phyloP scores from a whole-genome alignment of 2,113 vertebrate species.

The Zeus faber region DNA sequence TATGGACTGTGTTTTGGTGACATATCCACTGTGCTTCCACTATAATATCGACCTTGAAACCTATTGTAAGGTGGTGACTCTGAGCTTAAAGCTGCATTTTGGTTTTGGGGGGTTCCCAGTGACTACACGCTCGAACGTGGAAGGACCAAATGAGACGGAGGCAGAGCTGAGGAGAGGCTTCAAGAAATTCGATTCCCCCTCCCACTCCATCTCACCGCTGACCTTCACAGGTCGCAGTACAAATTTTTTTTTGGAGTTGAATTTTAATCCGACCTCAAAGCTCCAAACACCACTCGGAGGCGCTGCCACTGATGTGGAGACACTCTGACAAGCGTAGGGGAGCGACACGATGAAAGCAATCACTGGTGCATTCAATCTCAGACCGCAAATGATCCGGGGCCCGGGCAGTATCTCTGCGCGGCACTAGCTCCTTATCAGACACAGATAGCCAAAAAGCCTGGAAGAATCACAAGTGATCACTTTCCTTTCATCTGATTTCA shows the following conservation, averaged over 20 bases:
- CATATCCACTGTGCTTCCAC: too few species aligned
- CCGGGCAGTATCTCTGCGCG: too few species aligned
- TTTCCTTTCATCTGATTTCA: constrained; percentile 23
- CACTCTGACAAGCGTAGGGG: constrained; percentile 34
- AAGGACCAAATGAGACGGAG: too few species aligned
- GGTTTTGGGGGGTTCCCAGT: too few species aligned
- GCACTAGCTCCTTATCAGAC: too few species aligned
- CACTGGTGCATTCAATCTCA: constrained; percentile 6
- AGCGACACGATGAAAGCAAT: constrained; percentile 31
- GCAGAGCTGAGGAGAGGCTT: too few species aligned
- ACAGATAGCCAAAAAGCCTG: constrained; percentile 20
- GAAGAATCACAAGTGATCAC: constrained; percentile 8
- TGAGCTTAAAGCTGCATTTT: too few species aligned
- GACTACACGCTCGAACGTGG: too few species aligned
- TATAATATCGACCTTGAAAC: too few species aligned
- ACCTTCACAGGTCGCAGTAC: constrained; percentile 4
- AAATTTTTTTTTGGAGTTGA: constrained; percentile 7
- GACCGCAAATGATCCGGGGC: constrained; percentile 31
- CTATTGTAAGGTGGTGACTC: too few species aligned
- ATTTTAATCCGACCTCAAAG: constrained; percentile 25
- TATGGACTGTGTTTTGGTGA: too few species aligned
- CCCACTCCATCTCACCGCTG: constrained; percentile 16
- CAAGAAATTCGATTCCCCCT: not conserved
- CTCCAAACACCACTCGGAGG: constrained; percentile 7
- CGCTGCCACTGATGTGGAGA: constrained; percentile 26